A percentile compares a stretch with the other conserved stretches of the same genome.
These are phyloP conservation scores for Malurus alboscapulatus DNA, from an alignment of 2,113 vertebrate species.

Conservation along the genomic window DNA sequence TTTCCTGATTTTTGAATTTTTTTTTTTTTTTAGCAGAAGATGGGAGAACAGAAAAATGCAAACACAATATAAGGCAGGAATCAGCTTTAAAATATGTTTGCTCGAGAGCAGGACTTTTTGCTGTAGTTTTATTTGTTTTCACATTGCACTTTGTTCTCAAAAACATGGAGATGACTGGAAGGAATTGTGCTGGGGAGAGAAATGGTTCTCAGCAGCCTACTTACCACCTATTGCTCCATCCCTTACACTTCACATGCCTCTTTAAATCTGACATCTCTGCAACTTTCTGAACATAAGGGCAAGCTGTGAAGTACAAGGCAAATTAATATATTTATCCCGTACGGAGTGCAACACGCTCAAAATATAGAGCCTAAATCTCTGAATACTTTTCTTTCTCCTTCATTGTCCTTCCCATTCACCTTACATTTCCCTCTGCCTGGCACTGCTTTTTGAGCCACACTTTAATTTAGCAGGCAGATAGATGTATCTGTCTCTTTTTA, in stretches of 20 bases:
- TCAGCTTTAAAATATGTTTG: constrained; percentile 2
- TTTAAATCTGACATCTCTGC: constrained; percentile 49
- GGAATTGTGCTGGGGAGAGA: constrained; percentile 34
- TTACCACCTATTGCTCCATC: constrained; percentile 44
- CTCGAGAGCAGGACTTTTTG: background rate
- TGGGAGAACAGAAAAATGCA: background rate
- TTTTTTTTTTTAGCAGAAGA: background rate
- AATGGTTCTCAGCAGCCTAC: constrained; percentile 54
- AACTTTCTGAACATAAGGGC: constrained; percentile 43
- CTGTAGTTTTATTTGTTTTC: constrained; percentile 13
- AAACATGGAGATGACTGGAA: background rate
- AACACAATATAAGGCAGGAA: background rate
- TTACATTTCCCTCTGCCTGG: background rate
- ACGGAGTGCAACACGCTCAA: background rate
- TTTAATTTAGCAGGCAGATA: constrained; percentile 19
- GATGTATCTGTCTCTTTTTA: background rate
- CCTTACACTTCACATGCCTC: constrained; percentile 29
- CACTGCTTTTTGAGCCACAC: background rate
- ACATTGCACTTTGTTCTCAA: background rate
- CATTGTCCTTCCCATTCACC: background rate
- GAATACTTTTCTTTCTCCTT: constrained; percentile 12
- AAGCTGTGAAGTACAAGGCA: constrained; percentile 39
- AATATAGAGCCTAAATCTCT: background rate
- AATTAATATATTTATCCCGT: constrained; percentile 48
- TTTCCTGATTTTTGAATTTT: background rate